Conservation (phyloP, 1,140 invertebrate genomes). For the Nautilus pompilius region DNA sequence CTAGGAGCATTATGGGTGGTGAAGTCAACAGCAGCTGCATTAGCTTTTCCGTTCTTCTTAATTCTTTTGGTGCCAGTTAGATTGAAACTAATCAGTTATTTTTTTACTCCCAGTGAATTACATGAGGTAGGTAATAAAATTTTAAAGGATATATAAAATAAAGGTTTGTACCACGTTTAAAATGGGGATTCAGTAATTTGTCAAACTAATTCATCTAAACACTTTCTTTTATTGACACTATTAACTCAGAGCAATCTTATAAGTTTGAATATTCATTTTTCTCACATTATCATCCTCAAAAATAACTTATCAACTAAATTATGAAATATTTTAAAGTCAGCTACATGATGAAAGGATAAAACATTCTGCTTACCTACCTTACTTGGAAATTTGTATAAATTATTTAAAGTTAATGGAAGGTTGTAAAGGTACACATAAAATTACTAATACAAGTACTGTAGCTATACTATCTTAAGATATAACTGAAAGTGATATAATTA, state of each 20-base stretch:
- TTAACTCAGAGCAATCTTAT: too few species aligned
- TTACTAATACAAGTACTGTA: not conserved
- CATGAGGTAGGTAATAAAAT: conserved; percentile 35
- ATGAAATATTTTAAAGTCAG: not conserved
- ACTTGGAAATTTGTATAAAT: not conserved
- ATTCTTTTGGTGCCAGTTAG: conserved; percentile 86
- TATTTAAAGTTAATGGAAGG: not conserved
- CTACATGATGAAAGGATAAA: too few species aligned
- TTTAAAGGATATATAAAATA: not conserved
- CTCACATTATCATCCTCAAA: not conserved
- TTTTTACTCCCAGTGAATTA: conserved; percentile 79
- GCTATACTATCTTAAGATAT: not conserved
- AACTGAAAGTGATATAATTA: not conserved
- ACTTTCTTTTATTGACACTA: too few species aligned
- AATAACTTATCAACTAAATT: not conserved
- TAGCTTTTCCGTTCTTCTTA: conserved; percentile 89
- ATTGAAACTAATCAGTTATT: conserved; percentile 63
- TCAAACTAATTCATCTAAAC: too few species aligned
- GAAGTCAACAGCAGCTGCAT: conserved; percentile 80
- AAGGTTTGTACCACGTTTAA: too few species aligned
- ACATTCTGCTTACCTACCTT: not conserved
- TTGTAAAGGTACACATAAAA: not conserved
- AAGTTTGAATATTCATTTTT: not conserved
- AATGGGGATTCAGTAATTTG: too few species aligned
- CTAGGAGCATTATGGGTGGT: conserved; percentile 78